A percentile compares a stretch with the other conserved stretches of the same genome.
Evolutionary conservation across 2,113 vertebrate species (phyloP).

Genomic region (Orycteropus afer): DNA sequence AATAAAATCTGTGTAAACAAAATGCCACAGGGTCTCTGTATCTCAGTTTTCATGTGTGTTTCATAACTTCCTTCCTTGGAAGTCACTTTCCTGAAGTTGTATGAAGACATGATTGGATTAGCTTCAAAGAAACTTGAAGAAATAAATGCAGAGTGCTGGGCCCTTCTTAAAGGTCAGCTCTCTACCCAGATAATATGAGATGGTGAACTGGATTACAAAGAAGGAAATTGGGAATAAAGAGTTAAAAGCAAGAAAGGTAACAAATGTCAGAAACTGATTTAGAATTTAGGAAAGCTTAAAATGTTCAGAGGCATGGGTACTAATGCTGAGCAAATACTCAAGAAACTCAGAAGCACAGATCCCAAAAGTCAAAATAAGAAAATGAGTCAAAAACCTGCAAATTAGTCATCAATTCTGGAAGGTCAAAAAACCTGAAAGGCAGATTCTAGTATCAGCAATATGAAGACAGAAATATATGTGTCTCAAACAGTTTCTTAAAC

Average conservation of each 20-base stretch:
- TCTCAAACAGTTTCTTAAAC: background rate
- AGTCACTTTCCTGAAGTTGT: background rate
- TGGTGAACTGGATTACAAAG: background rate
- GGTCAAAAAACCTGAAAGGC: background rate
- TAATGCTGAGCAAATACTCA: background rate
- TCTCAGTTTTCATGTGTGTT: background rate
- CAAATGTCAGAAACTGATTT: background rate
- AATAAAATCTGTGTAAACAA: background rate
- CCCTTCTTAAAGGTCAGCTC: background rate
- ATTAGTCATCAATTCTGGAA: background rate
- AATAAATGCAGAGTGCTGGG: background rate
- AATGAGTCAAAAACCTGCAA: background rate
- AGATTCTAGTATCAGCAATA: background rate
- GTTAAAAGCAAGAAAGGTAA: background rate
- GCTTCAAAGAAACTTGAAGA: background rate
- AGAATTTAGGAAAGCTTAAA: background rate
- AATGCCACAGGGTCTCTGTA: background rate
- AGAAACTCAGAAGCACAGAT: background rate
- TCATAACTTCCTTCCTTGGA: background rate
- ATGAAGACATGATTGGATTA: background rate
- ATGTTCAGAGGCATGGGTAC: background rate
- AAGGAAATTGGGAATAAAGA: background rate
- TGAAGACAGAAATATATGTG: background rate
- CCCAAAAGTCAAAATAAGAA: background rate
- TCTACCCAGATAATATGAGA: rapidly evolving